phyloP scores from a whole-genome alignment of 2,113 vertebrate genomes.

The Notarius quadriscutis region DNA sequence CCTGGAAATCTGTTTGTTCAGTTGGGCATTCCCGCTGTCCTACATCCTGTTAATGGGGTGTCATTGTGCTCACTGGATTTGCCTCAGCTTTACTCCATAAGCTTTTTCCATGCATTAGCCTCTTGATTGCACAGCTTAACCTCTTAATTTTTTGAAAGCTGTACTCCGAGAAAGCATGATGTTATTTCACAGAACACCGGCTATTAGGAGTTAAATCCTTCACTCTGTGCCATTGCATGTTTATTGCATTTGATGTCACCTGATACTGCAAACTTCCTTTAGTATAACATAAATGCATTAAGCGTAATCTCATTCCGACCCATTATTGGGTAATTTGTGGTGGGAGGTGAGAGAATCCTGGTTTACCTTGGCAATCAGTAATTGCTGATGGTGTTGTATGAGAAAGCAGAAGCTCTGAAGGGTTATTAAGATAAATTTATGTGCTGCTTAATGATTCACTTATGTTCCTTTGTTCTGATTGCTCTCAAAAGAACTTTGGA shows the following conservation, averaged over 20 bases:
- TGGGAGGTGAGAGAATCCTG: constrained; percentile 36
- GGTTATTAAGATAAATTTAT: constrained; percentile 43
- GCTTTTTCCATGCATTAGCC: constrained; percentile 57
- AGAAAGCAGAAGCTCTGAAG: constrained; percentile 30
- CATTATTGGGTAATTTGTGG: constrained; percentile 47
- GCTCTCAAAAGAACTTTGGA: constrained; percentile 39
- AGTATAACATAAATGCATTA: constrained; percentile 40
- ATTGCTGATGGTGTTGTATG: constrained; percentile 45
- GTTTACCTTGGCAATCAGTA: constrained; percentile 39
- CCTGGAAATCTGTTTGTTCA: constrained; percentile 70
- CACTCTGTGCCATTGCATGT: constrained; percentile 14
- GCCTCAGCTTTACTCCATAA: constrained; percentile 47
- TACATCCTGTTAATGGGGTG: constrained; percentile 68
- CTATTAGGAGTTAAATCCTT: constrained; percentile 53
- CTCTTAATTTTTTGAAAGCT: constrained; percentile 64
- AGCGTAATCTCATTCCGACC: constrained; percentile 42
- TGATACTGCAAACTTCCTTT: constrained; percentile 44
- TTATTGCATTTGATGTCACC: constrained; percentile 52
- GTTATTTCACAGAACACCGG: constrained; percentile 55
- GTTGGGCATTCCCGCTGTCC: constrained; percentile 63
- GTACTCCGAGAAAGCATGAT: constrained; percentile 46
- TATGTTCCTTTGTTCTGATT: constrained; percentile 38
- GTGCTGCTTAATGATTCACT: constrained; percentile 45
- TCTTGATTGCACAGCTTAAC: constrained; percentile 61
- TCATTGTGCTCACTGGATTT: constrained; percentile 67